Conservation (phyloP, 2,888 invertebrate genomes). For the Punctoribates punctum region DNA sequence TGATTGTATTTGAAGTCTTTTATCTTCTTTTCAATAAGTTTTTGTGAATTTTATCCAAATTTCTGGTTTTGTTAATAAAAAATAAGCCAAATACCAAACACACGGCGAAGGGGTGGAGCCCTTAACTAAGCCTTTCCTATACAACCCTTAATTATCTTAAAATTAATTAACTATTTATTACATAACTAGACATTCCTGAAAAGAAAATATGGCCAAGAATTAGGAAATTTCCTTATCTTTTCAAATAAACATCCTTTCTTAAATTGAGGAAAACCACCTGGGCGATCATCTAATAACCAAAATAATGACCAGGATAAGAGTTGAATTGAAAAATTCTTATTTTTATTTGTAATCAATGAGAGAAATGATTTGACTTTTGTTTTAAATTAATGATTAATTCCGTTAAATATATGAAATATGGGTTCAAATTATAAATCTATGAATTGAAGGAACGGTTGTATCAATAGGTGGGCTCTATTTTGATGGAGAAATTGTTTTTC, state of each 20-base stretch:
- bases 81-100: neutral
- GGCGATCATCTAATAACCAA: no score
- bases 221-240: no score
- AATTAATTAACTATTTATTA: neutral
- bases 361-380: no score
- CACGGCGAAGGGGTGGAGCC: neutral
- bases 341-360: no score
- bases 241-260: no score
- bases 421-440: neutral
- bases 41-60: neutral
- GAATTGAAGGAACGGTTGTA: neutral
- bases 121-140: neutral
- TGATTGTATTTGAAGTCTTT: neutral
- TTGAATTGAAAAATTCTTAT: no score
- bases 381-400: no score
- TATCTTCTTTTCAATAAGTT: neutral
- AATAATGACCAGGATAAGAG: no score
- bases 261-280: no score
- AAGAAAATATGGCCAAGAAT: no score
- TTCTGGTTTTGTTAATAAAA: neutral
- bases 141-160: neutral
- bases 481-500: neutral
- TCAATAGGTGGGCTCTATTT: neutral
- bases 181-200: no score
- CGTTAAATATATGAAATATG: neutral